phyloP scores from a whole-genome alignment of 1,140 invertebrate species.

The Saccostrea echinata region DNA sequence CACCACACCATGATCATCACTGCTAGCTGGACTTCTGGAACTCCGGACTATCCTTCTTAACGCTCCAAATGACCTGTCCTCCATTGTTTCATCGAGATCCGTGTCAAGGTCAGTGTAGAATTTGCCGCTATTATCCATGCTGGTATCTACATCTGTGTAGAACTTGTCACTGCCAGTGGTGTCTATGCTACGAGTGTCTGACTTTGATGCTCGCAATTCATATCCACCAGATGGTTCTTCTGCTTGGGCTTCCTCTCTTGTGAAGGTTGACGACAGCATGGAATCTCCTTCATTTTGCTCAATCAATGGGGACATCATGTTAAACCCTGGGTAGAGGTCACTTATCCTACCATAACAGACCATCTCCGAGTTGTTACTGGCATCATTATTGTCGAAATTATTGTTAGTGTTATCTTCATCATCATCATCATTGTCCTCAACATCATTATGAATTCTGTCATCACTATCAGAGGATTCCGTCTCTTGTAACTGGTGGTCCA shows the following conservation, averaged over 20 bases:
- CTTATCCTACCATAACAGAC: neutral
- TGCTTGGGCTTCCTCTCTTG: neutral
- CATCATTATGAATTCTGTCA: neutral
- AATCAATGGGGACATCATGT: neutral
- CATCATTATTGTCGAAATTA: neutral
- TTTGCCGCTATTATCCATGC: neutral
- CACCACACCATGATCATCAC: neutral
- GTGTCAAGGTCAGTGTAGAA: constrained; percentile 36
- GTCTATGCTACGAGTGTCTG: neutral
- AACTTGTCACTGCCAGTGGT: constrained; percentile 29
- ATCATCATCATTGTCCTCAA: constrained; percentile 31
- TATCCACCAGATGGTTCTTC: neutral
- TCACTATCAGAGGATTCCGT: neutral
- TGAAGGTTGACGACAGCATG: neutral
- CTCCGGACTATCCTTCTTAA: neutral
- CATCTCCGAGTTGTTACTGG: neutral
- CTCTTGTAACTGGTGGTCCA: constrained; percentile 12
- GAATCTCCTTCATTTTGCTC: neutral
- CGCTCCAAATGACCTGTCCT: neutral
- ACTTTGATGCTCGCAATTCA: neutral
- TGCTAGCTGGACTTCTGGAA: neutral
- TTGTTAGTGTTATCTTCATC: constrained; percentile 24
- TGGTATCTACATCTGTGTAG: constrained; percentile 37
- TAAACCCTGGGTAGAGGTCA: neutral
- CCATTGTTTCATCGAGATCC: neutral